Base-by-base conservation (phyloP, 2,888 invertebrate genomes). In the Caenorhabditis zanzibari region DNA sequence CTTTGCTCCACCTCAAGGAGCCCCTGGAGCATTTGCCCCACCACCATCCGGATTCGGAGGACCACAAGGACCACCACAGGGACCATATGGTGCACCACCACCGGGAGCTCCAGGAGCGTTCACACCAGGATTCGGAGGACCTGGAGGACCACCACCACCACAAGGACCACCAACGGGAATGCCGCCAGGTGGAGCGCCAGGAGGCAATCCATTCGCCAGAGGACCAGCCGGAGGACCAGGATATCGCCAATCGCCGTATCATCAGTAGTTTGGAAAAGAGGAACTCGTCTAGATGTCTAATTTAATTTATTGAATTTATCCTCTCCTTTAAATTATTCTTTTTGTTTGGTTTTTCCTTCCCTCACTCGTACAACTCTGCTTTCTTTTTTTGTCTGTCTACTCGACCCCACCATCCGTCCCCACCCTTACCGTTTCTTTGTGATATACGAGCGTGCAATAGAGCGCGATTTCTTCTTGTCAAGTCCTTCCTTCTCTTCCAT, bases 171-270 rank as follows among this genome's bases (percentile, higher is more conserved):
- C 81, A 44, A 84, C 74, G 44, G 86, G 85, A 61, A 79, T 81
- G 41, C 84, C 84, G 49, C 72, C 76, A 69, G 71, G 16, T 6
- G 49, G 68, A 52, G 66, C 81, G 16, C 81, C 80, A 22, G 87
- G 87, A 58, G 81, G 54, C 22, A 88, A 88, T 75, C 88, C 89
- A 44, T 89, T 88, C 59, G 85, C 89, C 19, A 68, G 89, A 63
- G 85, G 82, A 28, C 86, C 88, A 12, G 69, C 64, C 19, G n/a
- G 38, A 10, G 76, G 59, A 26, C 76, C 82, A 7, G 69, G 82
- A 41, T 88, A 83, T 68, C 85, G 88, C 56, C 88, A 88, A 56
- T 89, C 89, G 49, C 89, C 88, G 26, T 88, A 88, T 66, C 88
- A 88, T 32, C 32, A 32, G 32, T 32, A 32, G n/a, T n/a, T n/a